A percentile compares a stretch with the other conserved stretches of the same genome.
Evolutionary conservation across 2,113 vertebrate species (phyloP).

Genomic region (Numida meleagris): DNA sequence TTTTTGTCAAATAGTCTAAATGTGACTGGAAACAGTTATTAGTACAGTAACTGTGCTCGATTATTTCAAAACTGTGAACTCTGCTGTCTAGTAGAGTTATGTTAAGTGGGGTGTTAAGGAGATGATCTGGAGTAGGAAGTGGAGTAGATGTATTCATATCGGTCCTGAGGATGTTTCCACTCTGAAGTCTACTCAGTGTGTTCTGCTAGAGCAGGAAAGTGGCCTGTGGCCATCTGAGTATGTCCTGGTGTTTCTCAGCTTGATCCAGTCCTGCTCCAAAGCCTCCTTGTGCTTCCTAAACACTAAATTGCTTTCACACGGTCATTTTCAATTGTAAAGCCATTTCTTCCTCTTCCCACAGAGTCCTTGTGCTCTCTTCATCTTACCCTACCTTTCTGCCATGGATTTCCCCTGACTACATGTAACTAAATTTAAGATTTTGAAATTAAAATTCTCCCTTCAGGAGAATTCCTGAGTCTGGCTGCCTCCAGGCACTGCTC

Average conservation of each 20-base stretch:
- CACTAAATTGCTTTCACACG: background rate
- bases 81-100: background rate
- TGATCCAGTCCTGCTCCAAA: background rate
- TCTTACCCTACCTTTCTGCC: background rate
- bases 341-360: background rate
- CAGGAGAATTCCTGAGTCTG: background rate
- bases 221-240: background rate
- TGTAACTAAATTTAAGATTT: background rate
- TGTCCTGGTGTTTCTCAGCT: background rate
- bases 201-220: background rate
- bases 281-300: background rate
- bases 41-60: background rate
- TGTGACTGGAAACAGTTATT: background rate
- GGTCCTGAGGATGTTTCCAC: background rate
- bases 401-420: background rate
- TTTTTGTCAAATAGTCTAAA: background rate
- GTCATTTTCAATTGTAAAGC: background rate
- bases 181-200: background rate
- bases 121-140: rapidly evolving
- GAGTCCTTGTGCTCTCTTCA: background rate
- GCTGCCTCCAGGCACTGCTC: background rate
- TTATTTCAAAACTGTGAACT: background rate
- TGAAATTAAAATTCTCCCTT: background rate
- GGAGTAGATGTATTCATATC: background rate
- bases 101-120: background rate